Evolutionary conservation across 2,113 vertebrate genomes (phyloP).

Genomic region (Emydura subglobosa): DNA sequence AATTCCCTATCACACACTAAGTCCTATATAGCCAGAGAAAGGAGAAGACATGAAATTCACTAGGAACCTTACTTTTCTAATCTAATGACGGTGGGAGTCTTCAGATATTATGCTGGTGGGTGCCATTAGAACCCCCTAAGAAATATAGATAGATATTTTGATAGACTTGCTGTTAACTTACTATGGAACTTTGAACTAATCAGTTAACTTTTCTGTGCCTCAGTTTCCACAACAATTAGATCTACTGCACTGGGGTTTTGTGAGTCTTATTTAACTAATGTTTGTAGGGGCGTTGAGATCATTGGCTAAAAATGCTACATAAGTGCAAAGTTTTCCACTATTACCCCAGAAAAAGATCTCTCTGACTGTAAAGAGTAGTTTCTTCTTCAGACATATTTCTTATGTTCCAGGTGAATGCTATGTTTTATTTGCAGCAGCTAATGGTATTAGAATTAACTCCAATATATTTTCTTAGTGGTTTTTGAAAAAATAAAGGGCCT

Average conservation of each 20-base stretch:
- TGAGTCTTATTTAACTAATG: neutral
- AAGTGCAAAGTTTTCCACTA: neutral
- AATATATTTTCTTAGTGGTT: neutral
- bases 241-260: neutral
- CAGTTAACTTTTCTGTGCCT: neutral
- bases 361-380: neutral
- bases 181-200: neutral
- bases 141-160: neutral
- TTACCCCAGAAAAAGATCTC: neutral
- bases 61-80: constrained; percentile 46
- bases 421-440: neutral
- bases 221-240: neutral
- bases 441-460: neutral
- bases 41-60: constrained; percentile 33
- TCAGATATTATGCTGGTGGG: neutral
- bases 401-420: neutral
- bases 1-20: constrained; percentile 27
- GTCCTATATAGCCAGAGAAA: constrained; percentile 48
- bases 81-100: neutral
- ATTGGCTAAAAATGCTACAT: neutral
- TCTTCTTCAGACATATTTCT: neutral
- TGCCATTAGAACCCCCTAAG: neutral
- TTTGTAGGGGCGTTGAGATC: neutral
- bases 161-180: neutral
- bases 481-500: neutral